phyloP scores from a whole-genome alignment of 2,113 vertebrate species.

The Macrotus californicus region DNA sequence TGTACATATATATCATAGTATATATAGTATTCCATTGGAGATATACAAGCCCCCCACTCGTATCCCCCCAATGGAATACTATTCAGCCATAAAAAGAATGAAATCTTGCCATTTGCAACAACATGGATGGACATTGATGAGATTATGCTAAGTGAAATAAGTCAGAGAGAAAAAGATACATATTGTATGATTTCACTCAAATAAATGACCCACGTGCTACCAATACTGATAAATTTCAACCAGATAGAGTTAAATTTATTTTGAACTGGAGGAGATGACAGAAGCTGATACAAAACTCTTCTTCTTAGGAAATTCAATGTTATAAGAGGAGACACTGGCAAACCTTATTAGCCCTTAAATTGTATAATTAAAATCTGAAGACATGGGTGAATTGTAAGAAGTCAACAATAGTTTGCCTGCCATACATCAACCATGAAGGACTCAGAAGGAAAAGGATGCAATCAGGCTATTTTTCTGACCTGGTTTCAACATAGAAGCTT shows the following conservation, averaged over 20 bases:
- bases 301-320: not conserved
- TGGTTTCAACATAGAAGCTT: not conserved
- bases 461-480: not conserved
- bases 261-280: not conserved
- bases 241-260: not conserved
- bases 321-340: not conserved
- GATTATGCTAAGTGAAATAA: not conserved
- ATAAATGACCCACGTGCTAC: not conserved
- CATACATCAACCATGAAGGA: not conserved
- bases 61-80: no score
- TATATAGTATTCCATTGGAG: no score
- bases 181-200: not conserved
- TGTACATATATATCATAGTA: no score
- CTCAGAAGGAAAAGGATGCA: not conserved
- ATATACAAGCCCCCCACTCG: no score
- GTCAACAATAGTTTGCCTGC: not conserved
- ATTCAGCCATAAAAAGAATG: no score
- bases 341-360: not conserved
- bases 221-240: not conserved
- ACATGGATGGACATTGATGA: no score
- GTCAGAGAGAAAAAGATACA: not conserved
- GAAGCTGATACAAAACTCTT: not conserved
- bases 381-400: not conserved
- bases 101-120: no score
- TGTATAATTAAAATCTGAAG: not conserved